Evolutionary conservation across 2,113 vertebrate genomes (phyloP).

Genomic region (Heloderma charlesbogerti): DNA sequence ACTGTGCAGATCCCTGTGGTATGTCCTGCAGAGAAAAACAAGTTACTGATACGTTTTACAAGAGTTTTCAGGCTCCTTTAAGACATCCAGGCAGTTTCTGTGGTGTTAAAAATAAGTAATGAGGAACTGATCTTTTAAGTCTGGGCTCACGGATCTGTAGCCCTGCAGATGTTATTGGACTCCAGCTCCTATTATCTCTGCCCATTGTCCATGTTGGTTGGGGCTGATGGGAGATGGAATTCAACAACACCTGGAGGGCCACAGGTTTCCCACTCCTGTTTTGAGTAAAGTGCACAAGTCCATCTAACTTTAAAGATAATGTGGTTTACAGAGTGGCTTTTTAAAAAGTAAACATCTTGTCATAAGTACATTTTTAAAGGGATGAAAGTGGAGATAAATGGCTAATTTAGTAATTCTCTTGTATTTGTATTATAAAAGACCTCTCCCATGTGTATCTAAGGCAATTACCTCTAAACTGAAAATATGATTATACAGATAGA

Average conservation of each 20-base stretch:
- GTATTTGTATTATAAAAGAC: constrained; percentile 35
- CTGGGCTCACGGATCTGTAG: background rate
- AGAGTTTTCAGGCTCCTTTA: background rate
- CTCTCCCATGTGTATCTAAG: background rate
- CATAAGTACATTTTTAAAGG: constrained; percentile 25
- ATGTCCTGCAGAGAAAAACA: background rate
- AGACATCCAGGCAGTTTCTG: background rate
- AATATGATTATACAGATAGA: constrained; percentile 42
- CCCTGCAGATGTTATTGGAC: background rate
- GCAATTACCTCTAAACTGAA: constrained; percentile 47
- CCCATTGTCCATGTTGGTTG: too few relatives aligned
- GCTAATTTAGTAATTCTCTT: constrained; percentile 39
- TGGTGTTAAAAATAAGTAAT: background rate
- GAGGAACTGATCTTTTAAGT: background rate
- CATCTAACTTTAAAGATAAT: background rate
- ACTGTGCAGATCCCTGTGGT: background rate
- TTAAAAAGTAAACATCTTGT: constrained; percentile 15
- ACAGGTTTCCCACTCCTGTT: too few relatives aligned
- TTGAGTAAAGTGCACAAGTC: background rate
- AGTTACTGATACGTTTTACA: background rate
- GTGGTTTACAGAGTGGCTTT: constrained; percentile 26
- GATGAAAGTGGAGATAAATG: constrained; percentile 22
- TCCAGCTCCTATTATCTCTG: too few relatives aligned
- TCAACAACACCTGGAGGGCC: background rate
- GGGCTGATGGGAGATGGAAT: too few relatives aligned